Conservation (phyloP, 1,140 invertebrate species). For the Acromyrmex echinatior region DNA sequence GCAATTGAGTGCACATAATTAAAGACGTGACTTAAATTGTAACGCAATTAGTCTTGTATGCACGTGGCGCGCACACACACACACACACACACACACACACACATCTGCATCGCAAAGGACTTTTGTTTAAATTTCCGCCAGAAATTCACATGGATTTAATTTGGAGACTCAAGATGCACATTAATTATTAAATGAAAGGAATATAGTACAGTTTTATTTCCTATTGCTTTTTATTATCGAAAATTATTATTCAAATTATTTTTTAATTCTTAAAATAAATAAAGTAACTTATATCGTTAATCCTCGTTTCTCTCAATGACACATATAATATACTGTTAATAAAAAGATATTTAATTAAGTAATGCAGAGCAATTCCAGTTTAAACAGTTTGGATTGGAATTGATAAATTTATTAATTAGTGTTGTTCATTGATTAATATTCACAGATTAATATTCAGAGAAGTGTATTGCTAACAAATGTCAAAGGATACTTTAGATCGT, state of each 20-base stretch:
- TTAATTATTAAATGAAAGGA: neutral
- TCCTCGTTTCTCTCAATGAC: neutral
- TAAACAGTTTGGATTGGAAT: neutral
- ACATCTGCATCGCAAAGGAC: neutral
- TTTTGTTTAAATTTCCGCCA: conserved; percentile 5
- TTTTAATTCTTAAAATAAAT: neutral
- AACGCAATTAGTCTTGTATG: neutral
- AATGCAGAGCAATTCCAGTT: neutral
- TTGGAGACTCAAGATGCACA: neutral
- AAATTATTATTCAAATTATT: neutral
- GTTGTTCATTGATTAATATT: conserved; percentile 23
- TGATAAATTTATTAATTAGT: conserved; percentile 14
- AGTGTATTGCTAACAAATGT: neutral
- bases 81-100: too few species aligned
- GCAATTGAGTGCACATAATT: conserved; percentile 8
- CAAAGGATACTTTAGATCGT: neutral
- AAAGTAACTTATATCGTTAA: neutral
- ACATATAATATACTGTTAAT: neutral
- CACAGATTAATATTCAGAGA: neutral
- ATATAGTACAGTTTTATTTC: neutral
- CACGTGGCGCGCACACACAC: neutral
- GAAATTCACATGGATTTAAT: conserved; percentile 16
- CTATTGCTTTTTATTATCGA: neutral
- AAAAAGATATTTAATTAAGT: neutral
- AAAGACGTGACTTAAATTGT: conserved; percentile 25